phyloP scores from a whole-genome alignment of 2,888 invertebrate species.

The Corbicula japonica region DNA sequence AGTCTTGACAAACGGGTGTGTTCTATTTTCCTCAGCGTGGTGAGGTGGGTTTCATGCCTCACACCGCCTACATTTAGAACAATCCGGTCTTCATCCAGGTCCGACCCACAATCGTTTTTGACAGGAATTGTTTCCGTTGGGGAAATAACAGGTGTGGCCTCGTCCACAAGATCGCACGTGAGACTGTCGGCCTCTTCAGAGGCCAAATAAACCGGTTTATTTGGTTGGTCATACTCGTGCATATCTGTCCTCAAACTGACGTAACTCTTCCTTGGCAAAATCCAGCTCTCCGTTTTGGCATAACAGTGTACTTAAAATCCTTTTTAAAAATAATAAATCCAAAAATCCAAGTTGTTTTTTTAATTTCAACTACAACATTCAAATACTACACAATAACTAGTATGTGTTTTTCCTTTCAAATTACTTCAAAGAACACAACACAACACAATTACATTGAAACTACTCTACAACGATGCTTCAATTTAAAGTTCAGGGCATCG shows the following conservation, averaged over 20 bases:
- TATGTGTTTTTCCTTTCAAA: too few species aligned
- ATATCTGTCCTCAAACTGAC: constrained; percentile 18
- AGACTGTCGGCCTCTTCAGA: constrained; percentile 59
- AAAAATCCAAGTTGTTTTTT: too few species aligned
- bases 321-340: too few species aligned
- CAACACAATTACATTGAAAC: constrained; percentile 27
- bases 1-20: constrained; percentile 82
- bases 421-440: too few species aligned
- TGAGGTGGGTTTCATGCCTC: constrained; percentile 84
- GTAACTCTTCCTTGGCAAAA: constrained; percentile 6
- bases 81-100: constrained; percentile 72
- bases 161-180: constrained; percentile 38
- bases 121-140: constrained; percentile 51
- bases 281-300: constrained; percentile 22
- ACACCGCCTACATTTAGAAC: constrained; percentile 85
- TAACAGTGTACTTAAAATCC: too few species aligned
- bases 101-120: constrained; percentile 52
- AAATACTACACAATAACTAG: too few species aligned
- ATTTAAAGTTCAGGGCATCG: constrained; percentile 31
- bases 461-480: constrained; percentile 39
- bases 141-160: constrained; percentile 33
- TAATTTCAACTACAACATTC: too few species aligned
- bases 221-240: constrained; percentile 55
- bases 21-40: constrained; percentile 82
- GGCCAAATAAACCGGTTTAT: constrained; percentile 60